Evolutionary conservation across 2,113 vertebrate species (phyloP).

Genomic region (Tragelaphus scriptus): DNA sequence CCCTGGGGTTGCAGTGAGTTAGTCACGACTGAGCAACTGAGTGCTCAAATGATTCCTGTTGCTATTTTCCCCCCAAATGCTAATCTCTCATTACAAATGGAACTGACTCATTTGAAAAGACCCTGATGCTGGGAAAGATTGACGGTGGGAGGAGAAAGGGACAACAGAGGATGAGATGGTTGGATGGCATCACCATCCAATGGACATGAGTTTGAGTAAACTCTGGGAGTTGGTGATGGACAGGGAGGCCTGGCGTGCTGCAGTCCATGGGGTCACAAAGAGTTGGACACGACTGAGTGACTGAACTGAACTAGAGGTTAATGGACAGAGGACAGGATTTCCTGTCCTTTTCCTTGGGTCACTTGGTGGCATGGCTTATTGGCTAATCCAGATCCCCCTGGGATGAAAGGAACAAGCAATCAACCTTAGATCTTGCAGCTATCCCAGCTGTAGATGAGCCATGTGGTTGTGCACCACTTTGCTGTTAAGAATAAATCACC

Average conservation of each 20-base stretch:
- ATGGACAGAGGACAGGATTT: neutral
- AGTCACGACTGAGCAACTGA: neutral
- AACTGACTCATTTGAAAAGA: neutral
- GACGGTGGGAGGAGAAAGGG: neutral
- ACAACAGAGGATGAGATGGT: accelerated
- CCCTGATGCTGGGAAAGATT: neutral
- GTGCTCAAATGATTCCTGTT: neutral
- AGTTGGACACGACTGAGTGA: neutral
- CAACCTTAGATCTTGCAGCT: neutral
- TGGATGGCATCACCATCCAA: neutral
- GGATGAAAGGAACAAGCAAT: neutral
- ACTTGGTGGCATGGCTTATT: neutral
- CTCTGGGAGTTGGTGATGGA: neutral
- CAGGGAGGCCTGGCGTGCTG: neutral
- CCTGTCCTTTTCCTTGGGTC: neutral
- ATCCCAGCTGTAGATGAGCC: neutral
- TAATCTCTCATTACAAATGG: neutral
- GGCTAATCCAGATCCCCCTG: neutral
- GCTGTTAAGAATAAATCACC: neutral
- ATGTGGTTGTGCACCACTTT: neutral
- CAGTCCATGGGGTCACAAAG: neutral
- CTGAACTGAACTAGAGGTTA: neutral
- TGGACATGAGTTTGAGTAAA: neutral
- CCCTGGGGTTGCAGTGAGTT: neutral
- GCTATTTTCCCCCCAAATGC: neutral